phyloP scores from a whole-genome alignment of 2,888 invertebrate species.

The Mamestra brassicae region DNA sequence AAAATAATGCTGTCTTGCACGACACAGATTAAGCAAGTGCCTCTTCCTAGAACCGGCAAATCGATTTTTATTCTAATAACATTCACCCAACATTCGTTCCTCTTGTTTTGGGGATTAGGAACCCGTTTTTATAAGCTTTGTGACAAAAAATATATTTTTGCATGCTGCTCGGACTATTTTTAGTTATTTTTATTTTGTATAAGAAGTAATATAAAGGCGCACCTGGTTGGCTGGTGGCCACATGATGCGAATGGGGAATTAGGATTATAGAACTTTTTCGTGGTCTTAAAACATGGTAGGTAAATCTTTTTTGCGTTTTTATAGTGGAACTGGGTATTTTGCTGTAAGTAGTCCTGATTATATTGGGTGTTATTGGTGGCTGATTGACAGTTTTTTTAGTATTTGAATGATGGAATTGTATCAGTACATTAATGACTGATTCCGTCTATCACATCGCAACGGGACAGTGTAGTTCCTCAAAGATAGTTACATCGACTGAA shows the following conservation, averaged over 20 bases:
- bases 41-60: constrained; percentile 84
- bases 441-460: too few relatives aligned
- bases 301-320: background rate
- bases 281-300: constrained; percentile 14
- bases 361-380: too few relatives aligned
- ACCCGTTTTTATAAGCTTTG: constrained; percentile 69
- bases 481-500: too few relatives aligned
- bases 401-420: too few relatives aligned
- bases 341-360: too few relatives aligned
- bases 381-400: too few relatives aligned
- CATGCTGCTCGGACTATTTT: constrained; percentile 62
- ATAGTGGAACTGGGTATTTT: background rate
- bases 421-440: too few relatives aligned
- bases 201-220: constrained; percentile 67
- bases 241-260: constrained; percentile 39
- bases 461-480: too few relatives aligned
- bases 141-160: constrained; percentile 67
- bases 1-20: constrained; percentile 82
- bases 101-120: constrained; percentile 84
- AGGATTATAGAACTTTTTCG: constrained; percentile 27
- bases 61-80: constrained; percentile 79
- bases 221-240: constrained; percentile 54
- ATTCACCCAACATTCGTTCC: constrained; percentile 64
- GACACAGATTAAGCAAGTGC: constrained; percentile 89
- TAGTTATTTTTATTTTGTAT: constrained; percentile 55